Evolutionary conservation across 2,888 invertebrate species (phyloP).

Genomic region (Noctua pronuba): DNA sequence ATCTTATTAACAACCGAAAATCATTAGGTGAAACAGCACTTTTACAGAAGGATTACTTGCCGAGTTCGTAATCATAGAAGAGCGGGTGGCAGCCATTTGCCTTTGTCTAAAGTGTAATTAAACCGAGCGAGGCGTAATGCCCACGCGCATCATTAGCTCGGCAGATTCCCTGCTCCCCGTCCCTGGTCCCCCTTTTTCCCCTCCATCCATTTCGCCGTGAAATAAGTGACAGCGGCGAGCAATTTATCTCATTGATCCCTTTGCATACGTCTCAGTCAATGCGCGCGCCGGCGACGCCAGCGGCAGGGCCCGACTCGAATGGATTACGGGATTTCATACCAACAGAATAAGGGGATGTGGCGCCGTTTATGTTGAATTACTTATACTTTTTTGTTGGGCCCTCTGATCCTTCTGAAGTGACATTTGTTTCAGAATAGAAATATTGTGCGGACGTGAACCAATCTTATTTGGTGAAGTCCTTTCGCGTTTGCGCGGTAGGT

Average conservation of each 20-base stretch:
- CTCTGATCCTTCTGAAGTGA: slow-evolving; percentile 74
- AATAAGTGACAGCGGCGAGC: slow-evolving; percentile 85
- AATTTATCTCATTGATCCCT: slow-evolving; percentile 89
- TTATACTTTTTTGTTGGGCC: slow-evolving; percentile 75
- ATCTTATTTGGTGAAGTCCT: slow-evolving; percentile 56
- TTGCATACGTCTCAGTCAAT: slow-evolving; percentile 88
- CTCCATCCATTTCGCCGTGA: slow-evolving; percentile 77
- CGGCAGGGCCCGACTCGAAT: slow-evolving; percentile 70
- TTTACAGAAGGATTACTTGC: slow-evolving; percentile 51
- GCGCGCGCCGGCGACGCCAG: slow-evolving; percentile 73
- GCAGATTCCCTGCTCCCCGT: slow-evolving; percentile 66
- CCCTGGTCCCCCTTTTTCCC: slow-evolving; percentile 59
- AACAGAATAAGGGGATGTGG: slow-evolving; percentile 77
- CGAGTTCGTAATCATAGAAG: slow-evolving; percentile 56
- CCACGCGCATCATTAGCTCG: slow-evolving; percentile 83
- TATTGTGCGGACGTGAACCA: slow-evolving; percentile 66
- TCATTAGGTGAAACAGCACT: slow-evolving; percentile 50
- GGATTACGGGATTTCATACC: slow-evolving; percentile 80
- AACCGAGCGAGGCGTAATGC: slow-evolving; percentile 77
- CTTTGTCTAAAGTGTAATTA: slow-evolving; percentile 79
- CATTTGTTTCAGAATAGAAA: slow-evolving; percentile 68
- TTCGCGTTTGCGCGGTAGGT: slow-evolving; percentile 38
- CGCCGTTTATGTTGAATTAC: slow-evolving; percentile 78
- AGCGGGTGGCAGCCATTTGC: slow-evolving; percentile 66
- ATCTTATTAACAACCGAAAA: slow-evolving; percentile 45